These are phyloP conservation scores for Saturnia japonica DNA, from an alignment of 2,888 invertebrate species.

Conservation along the genomic window DNA sequence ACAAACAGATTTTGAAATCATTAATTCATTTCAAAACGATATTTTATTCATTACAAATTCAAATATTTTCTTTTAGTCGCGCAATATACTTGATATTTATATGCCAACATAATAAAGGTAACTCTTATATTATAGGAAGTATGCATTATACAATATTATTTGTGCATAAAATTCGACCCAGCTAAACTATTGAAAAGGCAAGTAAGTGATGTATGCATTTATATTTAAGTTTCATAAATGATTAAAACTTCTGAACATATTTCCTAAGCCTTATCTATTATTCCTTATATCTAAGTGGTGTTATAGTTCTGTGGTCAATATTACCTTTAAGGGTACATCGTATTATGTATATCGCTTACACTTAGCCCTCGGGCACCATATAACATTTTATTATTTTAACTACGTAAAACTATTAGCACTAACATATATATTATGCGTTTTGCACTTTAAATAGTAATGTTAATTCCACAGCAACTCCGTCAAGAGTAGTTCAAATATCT, in stretches of 20 bases:
- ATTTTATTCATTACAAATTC: slow-evolving; percentile 17
- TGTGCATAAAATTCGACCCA: slow-evolving; percentile 68
- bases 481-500: slow-evolving; percentile 58
- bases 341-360: slow-evolving; percentile 44
- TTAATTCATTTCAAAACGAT: not conserved
- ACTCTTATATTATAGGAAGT: slow-evolving; percentile 50
- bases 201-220: slow-evolving; percentile 73
- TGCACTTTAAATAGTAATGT: slow-evolving; percentile 50
- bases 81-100: slow-evolving; percentile 38
- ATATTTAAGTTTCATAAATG: slow-evolving; percentile 45
- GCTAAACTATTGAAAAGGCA: slow-evolving; percentile 75
- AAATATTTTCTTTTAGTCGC: slow-evolving; percentile 33
- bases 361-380: slow-evolving; percentile 49
- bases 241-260: slow-evolving; percentile 47
- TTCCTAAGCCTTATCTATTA: slow-evolving; percentile 45
- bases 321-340: slow-evolving; percentile 41
- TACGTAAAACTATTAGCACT: slow-evolving; percentile 71
- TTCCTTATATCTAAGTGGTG: slow-evolving; percentile 69
- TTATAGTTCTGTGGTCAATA: slow-evolving; percentile 64
- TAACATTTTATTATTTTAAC: slow-evolving; percentile 57
- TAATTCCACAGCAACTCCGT: slow-evolving; percentile 62
- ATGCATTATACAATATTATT: slow-evolving; percentile 54
- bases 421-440: slow-evolving; percentile 74
- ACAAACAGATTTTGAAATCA: slow-evolving; percentile 16
- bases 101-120: slow-evolving; percentile 64